These are phyloP conservation scores for Aproaerema taeniolella DNA, from an alignment of 2,888 invertebrate species.

Conservation along the genomic window DNA sequence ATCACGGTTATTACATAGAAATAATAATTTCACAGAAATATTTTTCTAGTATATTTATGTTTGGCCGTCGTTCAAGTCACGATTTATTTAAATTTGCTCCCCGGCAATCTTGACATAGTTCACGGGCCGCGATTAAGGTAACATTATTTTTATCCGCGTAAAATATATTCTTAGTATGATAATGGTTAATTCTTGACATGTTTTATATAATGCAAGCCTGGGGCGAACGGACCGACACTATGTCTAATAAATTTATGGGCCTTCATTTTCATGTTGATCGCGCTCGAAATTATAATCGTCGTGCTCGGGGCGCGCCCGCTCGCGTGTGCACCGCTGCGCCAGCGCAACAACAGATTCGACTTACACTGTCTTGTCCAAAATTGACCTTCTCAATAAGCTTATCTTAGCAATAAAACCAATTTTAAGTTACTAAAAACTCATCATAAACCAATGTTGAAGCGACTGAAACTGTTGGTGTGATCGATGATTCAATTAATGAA, in stretches of 20 bases:
- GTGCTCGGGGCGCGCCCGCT: constrained; percentile 60
- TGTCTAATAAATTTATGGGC: constrained; percentile 77
- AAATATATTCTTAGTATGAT: constrained; percentile 63
- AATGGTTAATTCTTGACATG: constrained; percentile 76
- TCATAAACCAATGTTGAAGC: background rate
- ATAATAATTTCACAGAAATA: constrained; percentile 11
- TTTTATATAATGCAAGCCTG: constrained; percentile 71
- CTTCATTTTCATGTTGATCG: constrained; percentile 76
- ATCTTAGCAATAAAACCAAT: no score
- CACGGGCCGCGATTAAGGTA: constrained; percentile 35
- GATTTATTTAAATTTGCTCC: constrained; percentile 35
- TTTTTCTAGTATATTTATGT: constrained; percentile 20
- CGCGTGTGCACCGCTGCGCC: constrained; percentile 34
- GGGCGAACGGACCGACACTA: constrained; percentile 69
- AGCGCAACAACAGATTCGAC: constrained; percentile 25
- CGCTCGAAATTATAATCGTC: constrained; percentile 73
- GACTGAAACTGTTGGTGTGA: no score
- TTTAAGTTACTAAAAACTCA: no score
- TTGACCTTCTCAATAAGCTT: no score
- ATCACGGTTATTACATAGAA: constrained; percentile 9
- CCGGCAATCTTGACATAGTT: constrained; percentile 38
- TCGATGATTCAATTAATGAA: no score
- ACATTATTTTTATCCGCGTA: constrained; percentile 50
- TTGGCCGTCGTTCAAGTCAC: constrained; percentile 30
- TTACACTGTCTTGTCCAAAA: background rate